Evolutionary conservation across 2,113 vertebrate genomes (phyloP).

Genomic region (Lepus europaeus): DNA sequence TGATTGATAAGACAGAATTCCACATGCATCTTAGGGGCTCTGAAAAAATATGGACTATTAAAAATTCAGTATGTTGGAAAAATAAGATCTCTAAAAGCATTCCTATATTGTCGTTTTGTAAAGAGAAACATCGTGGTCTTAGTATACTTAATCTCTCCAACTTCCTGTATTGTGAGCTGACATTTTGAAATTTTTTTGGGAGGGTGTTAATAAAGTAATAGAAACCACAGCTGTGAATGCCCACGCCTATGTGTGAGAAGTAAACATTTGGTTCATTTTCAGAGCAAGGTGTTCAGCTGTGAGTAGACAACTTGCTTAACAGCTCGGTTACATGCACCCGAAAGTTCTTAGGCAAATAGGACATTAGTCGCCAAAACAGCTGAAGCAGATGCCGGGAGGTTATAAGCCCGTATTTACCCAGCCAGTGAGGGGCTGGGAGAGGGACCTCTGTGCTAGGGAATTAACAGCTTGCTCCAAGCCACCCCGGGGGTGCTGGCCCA

Average conservation of each 20-base stretch:
- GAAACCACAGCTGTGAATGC: not conserved
- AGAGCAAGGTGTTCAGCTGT: too few species aligned
- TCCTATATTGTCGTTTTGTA: not conserved
- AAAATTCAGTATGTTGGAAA: not conserved
- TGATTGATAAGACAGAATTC: not conserved
- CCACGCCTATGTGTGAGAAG: not conserved
- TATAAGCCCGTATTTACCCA: too few species aligned
- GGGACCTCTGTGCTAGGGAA: too few species aligned
- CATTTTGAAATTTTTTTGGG: not conserved
- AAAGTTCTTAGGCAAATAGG: too few species aligned
- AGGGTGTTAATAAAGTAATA: not conserved
- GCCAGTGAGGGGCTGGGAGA: too few species aligned
- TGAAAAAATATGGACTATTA: slow-evolving; percentile 4
- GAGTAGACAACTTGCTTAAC: too few species aligned
- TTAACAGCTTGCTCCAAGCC: too few species aligned
- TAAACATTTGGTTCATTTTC: too few species aligned
- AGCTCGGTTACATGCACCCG: too few species aligned
- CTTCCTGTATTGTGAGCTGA: not conserved
- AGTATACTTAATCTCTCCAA: not conserved
- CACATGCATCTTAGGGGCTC: not conserved
- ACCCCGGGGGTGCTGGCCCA: too few species aligned
- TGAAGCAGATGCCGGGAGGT: too few species aligned
- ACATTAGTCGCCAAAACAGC: too few species aligned
- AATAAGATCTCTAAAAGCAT: not conserved
- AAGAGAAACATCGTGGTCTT: not conserved